Conservation (phyloP, 2,888 invertebrate species). For the Parnassius orleans region DNA sequence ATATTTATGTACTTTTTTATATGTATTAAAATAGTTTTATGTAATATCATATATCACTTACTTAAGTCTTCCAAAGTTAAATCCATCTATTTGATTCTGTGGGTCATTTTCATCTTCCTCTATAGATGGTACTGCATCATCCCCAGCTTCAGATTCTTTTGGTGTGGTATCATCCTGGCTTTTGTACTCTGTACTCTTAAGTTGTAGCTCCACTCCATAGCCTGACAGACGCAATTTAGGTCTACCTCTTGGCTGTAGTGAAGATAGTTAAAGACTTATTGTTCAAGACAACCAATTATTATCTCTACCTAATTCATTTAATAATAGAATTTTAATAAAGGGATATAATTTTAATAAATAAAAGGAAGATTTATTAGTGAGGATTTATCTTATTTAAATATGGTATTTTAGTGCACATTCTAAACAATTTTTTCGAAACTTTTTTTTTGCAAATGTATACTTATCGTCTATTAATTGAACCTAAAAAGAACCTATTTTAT, state of each 20-base stretch:
- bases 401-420: no score
- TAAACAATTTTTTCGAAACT: no score
- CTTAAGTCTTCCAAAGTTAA: slow-evolving; percentile 94
- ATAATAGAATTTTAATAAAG: no score
- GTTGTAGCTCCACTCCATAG: slow-evolving; percentile 98
- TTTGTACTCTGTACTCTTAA: slow-evolving; percentile 99
- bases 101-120: slow-evolving; percentile 82
- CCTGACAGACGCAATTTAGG: slow-evolving; percentile 91
- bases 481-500: no score
- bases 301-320: no score
- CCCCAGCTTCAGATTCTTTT: slow-evolving; percentile 82
- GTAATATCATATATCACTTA: slow-evolving; percentile 50
- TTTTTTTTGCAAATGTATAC: no score
- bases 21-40: background rate
- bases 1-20: no score
- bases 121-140: slow-evolving; percentile 54
- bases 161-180: slow-evolving; percentile 95
- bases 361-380: no score
- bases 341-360: no score
- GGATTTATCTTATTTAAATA: no score
- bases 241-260: slow-evolving; percentile 58
- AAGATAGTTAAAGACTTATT: background rate
- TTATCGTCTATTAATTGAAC: no score
- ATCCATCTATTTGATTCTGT: slow-evolving; percentile 90
- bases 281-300: no score